Percentiles rank a stretch among this genome's conserved stretches.
phyloP scores from a whole-genome alignment of 2,888 invertebrate species.

The Ceriagrion tenellum region DNA sequence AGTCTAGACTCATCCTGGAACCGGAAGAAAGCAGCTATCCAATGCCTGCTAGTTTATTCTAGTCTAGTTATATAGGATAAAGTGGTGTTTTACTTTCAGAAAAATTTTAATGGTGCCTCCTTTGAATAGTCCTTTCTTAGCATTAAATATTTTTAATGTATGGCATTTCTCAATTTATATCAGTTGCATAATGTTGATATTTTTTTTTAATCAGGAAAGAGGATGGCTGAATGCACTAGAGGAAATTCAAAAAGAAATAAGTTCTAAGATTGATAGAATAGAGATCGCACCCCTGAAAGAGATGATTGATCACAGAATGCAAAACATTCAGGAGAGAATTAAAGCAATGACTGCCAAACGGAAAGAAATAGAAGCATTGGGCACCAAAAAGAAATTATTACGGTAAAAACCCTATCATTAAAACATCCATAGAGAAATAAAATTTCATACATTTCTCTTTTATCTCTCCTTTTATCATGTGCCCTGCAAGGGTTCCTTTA shows the following conservation, averaged over 20 bases:
- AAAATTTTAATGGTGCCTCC: no score
- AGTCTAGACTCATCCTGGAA: no score
- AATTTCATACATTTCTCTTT: no score
- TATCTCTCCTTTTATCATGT: no score
- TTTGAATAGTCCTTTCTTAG: background rate
- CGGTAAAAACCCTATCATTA: slow-evolving; percentile 77
- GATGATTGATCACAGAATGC: slow-evolving; percentile 83
- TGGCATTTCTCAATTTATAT: no score
- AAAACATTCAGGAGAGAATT: slow-evolving; percentile 82
- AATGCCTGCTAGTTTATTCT: no score
- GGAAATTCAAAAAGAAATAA: slow-evolving; percentile 84
- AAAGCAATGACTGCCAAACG: slow-evolving; percentile 82
- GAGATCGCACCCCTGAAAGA: slow-evolving; percentile 84
- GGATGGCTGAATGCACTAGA: slow-evolving; percentile 84
- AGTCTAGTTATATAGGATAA: no score
- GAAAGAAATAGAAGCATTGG: slow-evolving; percentile 86
- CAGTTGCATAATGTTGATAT: no score
- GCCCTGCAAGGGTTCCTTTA: no score
- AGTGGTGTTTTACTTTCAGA: no score
- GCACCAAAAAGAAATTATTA: slow-evolving; percentile 84
- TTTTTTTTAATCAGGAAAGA: slow-evolving; percentile 78
- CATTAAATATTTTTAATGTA: background rate
- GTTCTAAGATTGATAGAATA: slow-evolving; percentile 83
- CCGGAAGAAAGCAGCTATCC: no score
- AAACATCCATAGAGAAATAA: background rate